Evolutionary conservation across 2,797 vertebrate species (phyloP).

Genomic region (Catostomus latipinnis): DNA sequence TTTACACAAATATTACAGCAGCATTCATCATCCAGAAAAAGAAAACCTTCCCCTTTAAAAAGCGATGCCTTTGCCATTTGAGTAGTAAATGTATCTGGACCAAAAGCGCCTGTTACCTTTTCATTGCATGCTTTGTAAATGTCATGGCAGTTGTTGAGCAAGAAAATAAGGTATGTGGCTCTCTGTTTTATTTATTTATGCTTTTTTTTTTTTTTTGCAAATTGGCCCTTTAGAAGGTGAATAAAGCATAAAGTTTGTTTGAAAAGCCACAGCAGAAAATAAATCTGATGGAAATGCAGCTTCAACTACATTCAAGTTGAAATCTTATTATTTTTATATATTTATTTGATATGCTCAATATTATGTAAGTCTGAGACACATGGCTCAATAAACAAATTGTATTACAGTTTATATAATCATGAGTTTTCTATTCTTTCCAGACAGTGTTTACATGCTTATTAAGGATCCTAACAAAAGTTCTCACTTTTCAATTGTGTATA

Average conservation of each 20-base stretch:
- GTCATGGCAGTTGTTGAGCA: slow-evolving; percentile 24
- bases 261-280: slow-evolving; percentile 3
- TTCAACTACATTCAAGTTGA: slow-evolving; percentile 11
- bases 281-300: not conserved
- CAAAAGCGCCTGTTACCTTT: slow-evolving; percentile 8
- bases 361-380: slow-evolving; percentile 6
- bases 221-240: not conserved
- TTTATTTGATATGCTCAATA: not conserved
- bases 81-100: slow-evolving; percentile 24
- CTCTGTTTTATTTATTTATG: slow-evolving; percentile 36
- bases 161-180: slow-evolving; percentile 34
- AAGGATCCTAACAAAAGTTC: not conserved
- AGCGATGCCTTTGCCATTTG: slow-evolving; percentile 4
- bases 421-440: slow-evolving; percentile 1
- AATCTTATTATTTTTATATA: not conserved
- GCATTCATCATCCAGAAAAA: slow-evolving; percentile 40
- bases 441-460: not conserved
- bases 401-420: slow-evolving; percentile 12
- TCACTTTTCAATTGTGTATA: not conserved
- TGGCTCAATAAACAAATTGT: not conserved
- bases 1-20: slow-evolving; percentile 28
- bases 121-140: slow-evolving; percentile 40
- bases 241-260: slow-evolving; percentile 15
- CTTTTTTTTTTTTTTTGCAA: slow-evolving; percentile 15
- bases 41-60: slow-evolving; percentile 37